A percentile compares a stretch with the other conserved stretches of the same genome.
These are phyloP conservation scores for Cephus runcator DNA, from an alignment of 2,888 invertebrate species.

Conservation along the genomic window DNA sequence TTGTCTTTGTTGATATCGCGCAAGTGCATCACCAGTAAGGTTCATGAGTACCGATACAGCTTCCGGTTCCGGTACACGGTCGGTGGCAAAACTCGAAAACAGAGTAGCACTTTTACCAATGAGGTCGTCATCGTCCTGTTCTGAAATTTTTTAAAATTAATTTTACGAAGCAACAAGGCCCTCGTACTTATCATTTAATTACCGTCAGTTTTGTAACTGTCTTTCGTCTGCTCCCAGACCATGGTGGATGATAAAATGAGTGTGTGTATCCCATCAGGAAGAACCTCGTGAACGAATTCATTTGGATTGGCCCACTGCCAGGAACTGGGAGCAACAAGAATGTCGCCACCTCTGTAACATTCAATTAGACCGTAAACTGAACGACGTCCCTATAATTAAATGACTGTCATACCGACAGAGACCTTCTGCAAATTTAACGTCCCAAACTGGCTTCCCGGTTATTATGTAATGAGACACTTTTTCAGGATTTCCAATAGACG, in stretches of 20 bases:
- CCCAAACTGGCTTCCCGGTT: slow-evolving; percentile 73
- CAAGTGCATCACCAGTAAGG: slow-evolving; percentile 12
- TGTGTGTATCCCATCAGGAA: slow-evolving; percentile 69
- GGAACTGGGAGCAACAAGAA: slow-evolving; percentile 70
- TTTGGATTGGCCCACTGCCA: slow-evolving; percentile 72
- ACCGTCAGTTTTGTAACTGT: slow-evolving; percentile 26
- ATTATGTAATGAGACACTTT: slow-evolving; percentile 70
- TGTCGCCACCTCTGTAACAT: slow-evolving; percentile 70
- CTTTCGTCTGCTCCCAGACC: slow-evolving; percentile 48
- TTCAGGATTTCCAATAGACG: slow-evolving; percentile 68
- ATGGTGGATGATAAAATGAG: slow-evolving; percentile 52
- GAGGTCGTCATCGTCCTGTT: background rate
- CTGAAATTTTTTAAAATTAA: background rate
- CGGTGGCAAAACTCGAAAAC: slow-evolving; percentile 12
- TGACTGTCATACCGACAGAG: slow-evolving; percentile 45
- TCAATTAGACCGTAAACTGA: background rate
- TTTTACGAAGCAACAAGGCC: too few relatives aligned
- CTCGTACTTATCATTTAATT: too few relatives aligned
- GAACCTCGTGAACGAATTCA: slow-evolving; percentile 70
- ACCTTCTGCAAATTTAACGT: slow-evolving; percentile 66
- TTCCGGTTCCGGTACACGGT: slow-evolving; percentile 17
- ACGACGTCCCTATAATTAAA: background rate
- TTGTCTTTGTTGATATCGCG: slow-evolving; percentile 18
- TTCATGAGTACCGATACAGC: slow-evolving; percentile 17
- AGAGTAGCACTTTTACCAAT: slow-evolving; percentile 4